Base-by-base conservation (phyloP, 2,113 vertebrate genomes). In the Myrmecophaga tridactyla region DNA sequence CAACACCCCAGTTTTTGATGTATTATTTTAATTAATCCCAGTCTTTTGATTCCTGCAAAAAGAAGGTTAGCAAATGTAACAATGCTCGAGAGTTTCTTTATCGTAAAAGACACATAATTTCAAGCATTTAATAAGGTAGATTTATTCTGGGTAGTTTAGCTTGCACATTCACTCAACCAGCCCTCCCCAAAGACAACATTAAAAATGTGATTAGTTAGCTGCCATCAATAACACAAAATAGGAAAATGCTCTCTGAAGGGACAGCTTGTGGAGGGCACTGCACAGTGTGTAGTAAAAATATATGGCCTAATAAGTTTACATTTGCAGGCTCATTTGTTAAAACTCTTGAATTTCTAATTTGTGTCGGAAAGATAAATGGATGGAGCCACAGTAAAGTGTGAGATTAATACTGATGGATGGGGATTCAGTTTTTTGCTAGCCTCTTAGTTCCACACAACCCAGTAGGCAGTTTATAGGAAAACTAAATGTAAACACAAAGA, bases 341-440 rank as follows among this genome's bases (percentile, higher is more conserved):
- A 98, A 98, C 98, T 99, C 98, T 99, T 98, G 98, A 98, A 98
- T 99, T 99, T 99, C 98, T 99, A 99, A 99, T 99, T 99, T 99
- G 98, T 99, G 99, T 99, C 99, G 98, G 98, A 98, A 99, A 99
- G 99, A 99, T 99, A 99, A 99, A 99, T 99, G 99, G 98, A 98
- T 96, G 97, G 95, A 97, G 98, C 98, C 98, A 97, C 92, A 97
- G 98, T 98, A 98, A 98, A 98, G 98, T 98, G 98, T 98, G 98
- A 98, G 98, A 98, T 98, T 98, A 98, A 98, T 99, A 98, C 98
- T 99, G 99, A 99, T 99, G 98, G 98, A 99, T 99, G 98, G 98
- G 98, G 98, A 98, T 98, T 98, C 98, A 97, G 97, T 97, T 98
- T 98, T 99, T 98, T 98, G 98, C 98, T 98, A 96, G 98, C 98